Evolutionary conservation across 2,888 invertebrate species (phyloP).

Genomic region (Pachliopta kotzebuea): DNA sequence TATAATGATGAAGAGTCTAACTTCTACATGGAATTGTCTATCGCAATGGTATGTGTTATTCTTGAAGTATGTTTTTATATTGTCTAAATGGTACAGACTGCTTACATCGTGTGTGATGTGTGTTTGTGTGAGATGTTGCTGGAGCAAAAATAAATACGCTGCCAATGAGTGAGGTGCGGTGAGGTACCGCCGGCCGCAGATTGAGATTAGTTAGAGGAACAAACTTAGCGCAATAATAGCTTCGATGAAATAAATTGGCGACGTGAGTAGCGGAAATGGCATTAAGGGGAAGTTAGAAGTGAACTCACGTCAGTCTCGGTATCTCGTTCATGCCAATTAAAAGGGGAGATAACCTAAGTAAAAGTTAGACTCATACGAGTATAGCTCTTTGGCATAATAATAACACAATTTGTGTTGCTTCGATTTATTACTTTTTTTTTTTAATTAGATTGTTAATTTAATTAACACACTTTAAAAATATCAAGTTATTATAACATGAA

Average conservation of each 20-base stretch:
- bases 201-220: constrained; percentile 35
- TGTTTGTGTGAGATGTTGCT: constrained; percentile 9
- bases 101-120: constrained; percentile 1
- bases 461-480: no score
- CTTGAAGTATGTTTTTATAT: constrained; percentile 6
- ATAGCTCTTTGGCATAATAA: neutral
- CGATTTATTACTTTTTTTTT: no score
- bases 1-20: no score
- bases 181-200: constrained; percentile 35
- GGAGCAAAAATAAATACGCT: constrained; percentile 49
- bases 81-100: neutral
- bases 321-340: constrained; percentile 7
- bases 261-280: constrained; percentile 27
- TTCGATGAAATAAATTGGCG: constrained; percentile 32
- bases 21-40: no score
- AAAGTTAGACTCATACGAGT: neutral
- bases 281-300: constrained; percentile 30
- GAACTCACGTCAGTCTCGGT: constrained; percentile 10
- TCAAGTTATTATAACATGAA: no score
- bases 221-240: constrained; percentile 40
- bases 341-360: constrained; percentile 1
- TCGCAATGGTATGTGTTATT: constrained; percentile 2
- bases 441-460: no score
- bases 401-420: neutral
- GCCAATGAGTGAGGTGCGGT: constrained; percentile 32